These are phyloP conservation scores for Neopelma chrysocephalum DNA, from an alignment of 2,797 vertebrate species.

Conservation along the genomic window DNA sequence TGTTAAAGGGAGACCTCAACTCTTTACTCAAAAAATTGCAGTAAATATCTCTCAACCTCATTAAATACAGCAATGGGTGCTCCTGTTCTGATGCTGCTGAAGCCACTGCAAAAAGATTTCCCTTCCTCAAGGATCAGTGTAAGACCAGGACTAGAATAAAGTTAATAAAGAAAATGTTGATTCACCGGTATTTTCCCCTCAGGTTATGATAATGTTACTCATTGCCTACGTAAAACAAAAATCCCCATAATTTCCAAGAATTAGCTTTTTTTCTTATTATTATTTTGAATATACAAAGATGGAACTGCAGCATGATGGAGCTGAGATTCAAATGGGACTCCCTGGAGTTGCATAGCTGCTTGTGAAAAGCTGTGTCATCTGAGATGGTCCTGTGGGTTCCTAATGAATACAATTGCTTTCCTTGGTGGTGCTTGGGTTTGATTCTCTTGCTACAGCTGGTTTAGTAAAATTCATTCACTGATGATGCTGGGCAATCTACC, in stretches of 20 bases:
- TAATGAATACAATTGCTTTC: not conserved
- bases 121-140: not conserved
- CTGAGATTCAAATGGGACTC: not conserved
- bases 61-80: not conserved
- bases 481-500: not conserved
- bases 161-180: not conserved
- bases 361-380: not conserved
- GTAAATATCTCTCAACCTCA: not conserved
- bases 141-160: not conserved
- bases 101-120: not conserved
- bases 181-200: not conserved
- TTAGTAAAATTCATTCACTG: not conserved
- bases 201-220: not conserved
- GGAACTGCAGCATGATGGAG: not conserved
- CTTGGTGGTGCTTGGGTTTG: not conserved
- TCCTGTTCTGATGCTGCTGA: not conserved
- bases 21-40: not conserved
- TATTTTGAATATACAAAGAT: not conserved
- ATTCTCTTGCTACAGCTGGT: not conserved
- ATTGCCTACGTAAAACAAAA: not conserved
- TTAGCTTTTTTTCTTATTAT: not conserved
- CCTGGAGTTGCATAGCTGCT: not conserved
- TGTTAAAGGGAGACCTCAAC: not conserved
- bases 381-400: not conserved
- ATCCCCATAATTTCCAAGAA: not conserved